Base-by-base conservation (phyloP, 1,140 invertebrate species). In the Hyposmocoma kahamanoa region DNA sequence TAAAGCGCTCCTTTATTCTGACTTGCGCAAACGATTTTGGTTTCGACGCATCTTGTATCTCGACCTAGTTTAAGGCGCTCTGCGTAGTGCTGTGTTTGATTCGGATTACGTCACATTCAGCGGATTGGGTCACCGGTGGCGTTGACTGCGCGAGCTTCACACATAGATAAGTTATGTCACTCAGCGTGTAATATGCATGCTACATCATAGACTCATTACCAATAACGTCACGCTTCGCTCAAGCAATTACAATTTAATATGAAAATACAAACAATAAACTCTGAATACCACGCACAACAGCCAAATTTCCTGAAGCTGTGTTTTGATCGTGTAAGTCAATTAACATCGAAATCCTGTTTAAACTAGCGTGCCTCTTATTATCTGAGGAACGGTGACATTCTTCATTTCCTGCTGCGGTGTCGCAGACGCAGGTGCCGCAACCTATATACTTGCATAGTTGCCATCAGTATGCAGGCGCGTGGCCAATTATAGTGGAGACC, bases 401-500 rank as follows among this genome's bases (percentile, higher is more conserved):
- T 36, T 36, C 10, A 36, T 36, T 36, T 36, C 32, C 32, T 36
- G 32, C 15, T 36, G 32, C 32, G 32, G 11, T n/a, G n/a, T n/a
- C 32, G 4, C 4, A 6, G 10, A n/a, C 32, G 32, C 32, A 36
- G 32, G 32, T 36, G 32, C 32, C 32, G 15, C 63, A 77, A 72
- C 69, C 74, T 80, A 82, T 82, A 61, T 68, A 54, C 54, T 69
- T 62, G 67, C 66, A 22, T 62, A 51, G 61, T 60, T 62, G 63
- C 62, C 76, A 84, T 84, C 72, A 80, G 69, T 77, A 84, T 84
- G 77, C 81, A 81, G 75, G 77, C 78, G 64, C 61, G 61, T 59
- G 75, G 77, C 81, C 81, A 84, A 81, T 81, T 81, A 76, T 75
- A 79, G 72, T 51, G 67, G 76, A 83, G 79, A 84, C 81, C 81